A percentile compares a stretch with the other conserved stretches of the same genome.
Conservation (phyloP, 2,888 invertebrate genomes). For the Cenopis cana region DNA sequence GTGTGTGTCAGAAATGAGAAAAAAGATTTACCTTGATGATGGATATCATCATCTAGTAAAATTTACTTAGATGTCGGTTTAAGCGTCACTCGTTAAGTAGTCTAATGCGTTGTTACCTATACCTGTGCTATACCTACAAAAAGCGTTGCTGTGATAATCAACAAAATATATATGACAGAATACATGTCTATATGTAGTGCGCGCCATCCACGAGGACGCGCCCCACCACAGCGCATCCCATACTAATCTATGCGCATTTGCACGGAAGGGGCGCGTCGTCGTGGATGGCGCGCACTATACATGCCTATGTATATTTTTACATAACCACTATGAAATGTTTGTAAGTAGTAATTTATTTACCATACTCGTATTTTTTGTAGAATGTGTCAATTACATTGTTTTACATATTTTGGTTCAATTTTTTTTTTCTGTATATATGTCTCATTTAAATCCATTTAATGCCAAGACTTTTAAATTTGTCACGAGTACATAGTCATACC, state of each 20-base stretch:
- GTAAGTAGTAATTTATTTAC: slow-evolving; percentile 15
- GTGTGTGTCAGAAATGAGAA: slow-evolving; percentile 14
- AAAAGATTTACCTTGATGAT: slow-evolving; percentile 22
- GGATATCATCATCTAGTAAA: slow-evolving; percentile 15
- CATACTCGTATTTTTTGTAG: slow-evolving; percentile 17
- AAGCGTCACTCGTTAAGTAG: slow-evolving; percentile 13
- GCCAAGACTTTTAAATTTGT: neutral
- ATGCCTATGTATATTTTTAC: slow-evolving; percentile 7
- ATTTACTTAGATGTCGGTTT: slow-evolving; percentile 23
- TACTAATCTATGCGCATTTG: no score
- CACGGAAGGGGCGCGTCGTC: no score
- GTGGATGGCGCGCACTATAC: no score
- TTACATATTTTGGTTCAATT: neutral
- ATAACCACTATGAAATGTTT: slow-evolving; percentile 24
- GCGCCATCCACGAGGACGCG: no score
- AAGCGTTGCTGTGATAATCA: slow-evolving; percentile 67
- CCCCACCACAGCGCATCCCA: no score
- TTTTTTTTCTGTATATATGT: neutral
- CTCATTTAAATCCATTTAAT: neutral
- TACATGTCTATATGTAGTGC: no score
- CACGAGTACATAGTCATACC: neutral
- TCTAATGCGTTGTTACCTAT: slow-evolving; percentile 10
- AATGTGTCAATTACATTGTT: slow-evolving; percentile 20
- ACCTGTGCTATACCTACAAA: no score
- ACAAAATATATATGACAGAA: slow-evolving; percentile 35